A percentile compares a stretch with the other conserved stretches of the same genome.
Evolutionary conservation across 2,797 vertebrate genomes (phyloP).

Genomic region (Carapus acus): DNA sequence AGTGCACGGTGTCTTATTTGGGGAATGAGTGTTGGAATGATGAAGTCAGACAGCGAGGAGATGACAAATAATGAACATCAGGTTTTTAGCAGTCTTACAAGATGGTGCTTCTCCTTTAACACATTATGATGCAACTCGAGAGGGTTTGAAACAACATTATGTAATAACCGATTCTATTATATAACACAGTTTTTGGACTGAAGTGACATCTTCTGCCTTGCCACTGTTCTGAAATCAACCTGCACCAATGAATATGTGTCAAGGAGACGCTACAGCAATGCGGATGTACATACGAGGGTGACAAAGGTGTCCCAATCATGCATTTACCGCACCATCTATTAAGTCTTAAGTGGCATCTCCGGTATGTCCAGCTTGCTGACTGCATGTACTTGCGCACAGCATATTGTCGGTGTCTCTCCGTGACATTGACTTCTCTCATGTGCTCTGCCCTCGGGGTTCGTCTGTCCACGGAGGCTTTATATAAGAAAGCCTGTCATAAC

Average conservation of each 20-base stretch:
- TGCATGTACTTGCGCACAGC: slow-evolving; percentile 11
- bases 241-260: slow-evolving; percentile 63
- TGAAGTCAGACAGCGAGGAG: slow-evolving; percentile 30
- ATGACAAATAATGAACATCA: slow-evolving; percentile 5
- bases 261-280: slow-evolving; percentile 63
- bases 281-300: slow-evolving; percentile 2
- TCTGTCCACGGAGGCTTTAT: slow-evolving; percentile 50
- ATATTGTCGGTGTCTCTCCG: slow-evolving; percentile 31
- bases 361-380: slow-evolving; percentile 34
- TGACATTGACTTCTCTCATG: slow-evolving; percentile 46
- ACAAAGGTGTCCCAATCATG: slow-evolving; percentile 41
- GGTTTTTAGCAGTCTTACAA: slow-evolving; percentile 6
- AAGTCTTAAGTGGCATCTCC: slow-evolving; percentile 21
- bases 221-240: slow-evolving; percentile 63
- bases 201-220: slow-evolving; percentile 45
- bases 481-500: slow-evolving; percentile 56
- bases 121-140: slow-evolving; percentile 15
- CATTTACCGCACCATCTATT: slow-evolving; percentile 23
- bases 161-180: no score
- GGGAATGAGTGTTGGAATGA: slow-evolving; percentile 33
- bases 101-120: slow-evolving; percentile 13
- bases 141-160: no score
- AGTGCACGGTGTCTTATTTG: slow-evolving; percentile 23
- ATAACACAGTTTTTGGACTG: no score
- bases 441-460: slow-evolving; percentile 47